A percentile compares a stretch with the other conserved stretches of the same genome.
Conservation (phyloP, 2,888 invertebrate species). For the Cephonodes hylas region DNA sequence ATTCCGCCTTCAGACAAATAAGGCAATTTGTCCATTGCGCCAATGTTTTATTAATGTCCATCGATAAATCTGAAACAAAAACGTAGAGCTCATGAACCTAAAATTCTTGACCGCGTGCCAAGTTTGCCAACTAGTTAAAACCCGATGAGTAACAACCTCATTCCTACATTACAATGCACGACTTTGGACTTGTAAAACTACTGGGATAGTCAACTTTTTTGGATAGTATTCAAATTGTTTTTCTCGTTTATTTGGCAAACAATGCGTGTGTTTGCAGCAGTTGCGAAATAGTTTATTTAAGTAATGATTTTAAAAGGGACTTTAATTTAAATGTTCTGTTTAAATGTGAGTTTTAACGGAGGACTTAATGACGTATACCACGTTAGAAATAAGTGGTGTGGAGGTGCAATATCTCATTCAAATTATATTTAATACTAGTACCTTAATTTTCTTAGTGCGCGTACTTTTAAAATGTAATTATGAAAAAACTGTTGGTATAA, state of each 20-base stretch:
- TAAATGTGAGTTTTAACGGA: too few species aligned
- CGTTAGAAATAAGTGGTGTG: too few species aligned
- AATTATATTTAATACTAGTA: too few species aligned
- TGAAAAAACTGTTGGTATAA: too few species aligned
- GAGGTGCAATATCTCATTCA: too few species aligned
- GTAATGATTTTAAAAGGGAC: background rate
- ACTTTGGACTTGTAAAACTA: constrained; percentile 33
- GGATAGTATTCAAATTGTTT: constrained; percentile 35
- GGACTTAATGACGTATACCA: too few species aligned
- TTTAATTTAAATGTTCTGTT: background rate
- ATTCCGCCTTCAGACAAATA: background rate
- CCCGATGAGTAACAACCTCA: constrained; percentile 40
- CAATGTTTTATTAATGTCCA: background rate
- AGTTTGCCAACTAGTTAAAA: constrained; percentile 50
- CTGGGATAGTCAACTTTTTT: constrained; percentile 33
- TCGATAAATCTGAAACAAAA: constrained; percentile 11
- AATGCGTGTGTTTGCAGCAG: background rate
- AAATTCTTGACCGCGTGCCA: constrained; percentile 51
- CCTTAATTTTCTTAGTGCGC: too few species aligned
- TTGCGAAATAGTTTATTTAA: background rate
- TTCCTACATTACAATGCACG: constrained; percentile 35
- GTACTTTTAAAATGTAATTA: too few species aligned
- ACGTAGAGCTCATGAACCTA: background rate
- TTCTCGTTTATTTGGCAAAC: constrained; percentile 7
- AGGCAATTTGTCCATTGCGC: background rate